phyloP scores from a whole-genome alignment of 2,113 vertebrate species.

The Pteronura brasiliensis region DNA sequence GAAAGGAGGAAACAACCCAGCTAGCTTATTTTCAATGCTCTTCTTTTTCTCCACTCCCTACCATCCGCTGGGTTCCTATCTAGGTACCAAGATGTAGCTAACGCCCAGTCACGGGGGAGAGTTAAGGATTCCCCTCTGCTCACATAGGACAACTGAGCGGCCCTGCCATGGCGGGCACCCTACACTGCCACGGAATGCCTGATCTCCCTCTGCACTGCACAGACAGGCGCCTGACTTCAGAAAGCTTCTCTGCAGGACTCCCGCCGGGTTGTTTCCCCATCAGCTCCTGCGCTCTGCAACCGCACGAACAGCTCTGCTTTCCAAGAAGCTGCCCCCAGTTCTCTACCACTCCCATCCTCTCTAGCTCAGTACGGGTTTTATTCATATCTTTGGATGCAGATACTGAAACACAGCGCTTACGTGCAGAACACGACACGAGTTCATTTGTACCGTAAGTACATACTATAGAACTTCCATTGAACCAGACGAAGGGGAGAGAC shows the following conservation, averaged over 20 bases:
- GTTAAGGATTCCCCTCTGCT: background rate
- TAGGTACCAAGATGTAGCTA: background rate
- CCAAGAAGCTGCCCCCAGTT: background rate
- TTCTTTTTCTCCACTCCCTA: background rate
- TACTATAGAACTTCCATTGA: background rate
- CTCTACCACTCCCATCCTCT: background rate
- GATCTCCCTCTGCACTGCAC: too few species aligned
- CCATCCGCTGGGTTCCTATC: background rate
- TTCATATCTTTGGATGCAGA: background rate
- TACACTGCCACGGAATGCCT: too few species aligned
- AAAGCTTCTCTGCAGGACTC: rapidly evolving
- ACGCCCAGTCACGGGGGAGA: background rate
- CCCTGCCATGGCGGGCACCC: background rate
- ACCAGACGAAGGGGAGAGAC: background rate
- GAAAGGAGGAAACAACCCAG: background rate
- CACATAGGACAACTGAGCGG: rapidly evolving
- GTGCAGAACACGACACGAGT: rapidly evolving
- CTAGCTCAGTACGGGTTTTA: background rate
- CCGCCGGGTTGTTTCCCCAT: background rate
- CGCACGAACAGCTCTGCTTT: too few species aligned
- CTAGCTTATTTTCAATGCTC: background rate
- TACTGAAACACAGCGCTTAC: background rate
- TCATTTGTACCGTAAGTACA: background rate
- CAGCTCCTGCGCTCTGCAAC: background rate
- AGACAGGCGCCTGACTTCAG: rapidly evolving